Evolutionary conservation across 2,113 vertebrate genomes (phyloP).

Genomic region (Porphyrio hochstetteri): DNA sequence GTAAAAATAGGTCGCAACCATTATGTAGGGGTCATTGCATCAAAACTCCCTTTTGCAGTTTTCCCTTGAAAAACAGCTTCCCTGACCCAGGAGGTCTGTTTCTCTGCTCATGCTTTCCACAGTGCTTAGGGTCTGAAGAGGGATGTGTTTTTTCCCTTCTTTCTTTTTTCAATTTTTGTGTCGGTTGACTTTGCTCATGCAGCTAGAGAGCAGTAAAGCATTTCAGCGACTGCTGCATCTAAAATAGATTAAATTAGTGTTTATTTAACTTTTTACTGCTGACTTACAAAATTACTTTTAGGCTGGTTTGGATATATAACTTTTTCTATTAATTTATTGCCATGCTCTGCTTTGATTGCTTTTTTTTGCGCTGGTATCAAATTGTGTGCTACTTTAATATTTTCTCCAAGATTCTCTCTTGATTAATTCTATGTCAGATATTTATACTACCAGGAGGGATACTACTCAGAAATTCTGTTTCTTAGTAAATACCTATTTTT

Average conservation of each 20-base stretch:
- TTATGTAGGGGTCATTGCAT: slow-evolving; percentile 1
- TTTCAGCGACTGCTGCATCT: slow-evolving; percentile 44
- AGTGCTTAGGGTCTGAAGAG: background rate
- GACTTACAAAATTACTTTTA: slow-evolving; percentile 66
- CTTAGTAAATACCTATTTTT: slow-evolving; percentile 40
- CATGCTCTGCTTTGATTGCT: slow-evolving; percentile 65
- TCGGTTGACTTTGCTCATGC: background rate
- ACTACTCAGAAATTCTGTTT: slow-evolving; percentile 26
- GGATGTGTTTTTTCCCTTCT: background rate
- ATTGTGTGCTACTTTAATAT: slow-evolving; percentile 62
- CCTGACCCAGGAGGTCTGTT: background rate
- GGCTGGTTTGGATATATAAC: slow-evolving; percentile 62
- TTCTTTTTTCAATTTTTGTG: background rate
- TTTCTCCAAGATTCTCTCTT: slow-evolving; percentile 38
- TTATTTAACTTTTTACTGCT: slow-evolving; percentile 66
- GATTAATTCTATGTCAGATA: slow-evolving; percentile 44
- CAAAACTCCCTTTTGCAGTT: background rate
- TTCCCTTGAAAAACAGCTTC: background rate
- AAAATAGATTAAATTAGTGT: slow-evolving; percentile 52
- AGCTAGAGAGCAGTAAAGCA: slow-evolving; percentile 22
- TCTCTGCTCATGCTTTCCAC: background rate
- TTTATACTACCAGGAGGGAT: slow-evolving; percentile 31
- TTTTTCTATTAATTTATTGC: slow-evolving; percentile 68
- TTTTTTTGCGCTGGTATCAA: slow-evolving; percentile 56
- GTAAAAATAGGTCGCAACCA: background rate